Percentiles rank a stretch among this genome's conserved stretches.
Conservation (phyloP, 53 echinoderm and acorn worm genomes). For the Hippasteria phrygiana region DNA sequence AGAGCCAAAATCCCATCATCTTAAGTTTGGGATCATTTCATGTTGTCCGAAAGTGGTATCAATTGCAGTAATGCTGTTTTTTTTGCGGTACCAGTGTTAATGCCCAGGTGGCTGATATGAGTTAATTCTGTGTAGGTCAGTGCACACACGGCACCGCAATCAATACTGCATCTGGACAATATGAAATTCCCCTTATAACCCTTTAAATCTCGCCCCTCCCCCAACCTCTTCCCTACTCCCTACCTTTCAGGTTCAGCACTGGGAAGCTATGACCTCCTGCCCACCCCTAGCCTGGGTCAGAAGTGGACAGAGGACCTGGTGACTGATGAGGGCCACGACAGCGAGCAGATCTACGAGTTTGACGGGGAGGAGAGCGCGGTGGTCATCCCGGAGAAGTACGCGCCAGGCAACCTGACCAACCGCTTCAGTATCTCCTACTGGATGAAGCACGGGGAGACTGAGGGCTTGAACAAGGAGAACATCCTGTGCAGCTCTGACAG, state of each 20-base stretch:
- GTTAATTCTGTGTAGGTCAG: too few relatives aligned
- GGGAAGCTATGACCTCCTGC: slow-evolving; percentile 86
- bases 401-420: slow-evolving; percentile 86
- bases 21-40: too few relatives aligned
- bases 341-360: slow-evolving; percentile 95
- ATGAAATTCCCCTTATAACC: background rate
- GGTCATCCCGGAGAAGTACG: slow-evolving; percentile 82
- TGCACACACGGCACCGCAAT: too few relatives aligned
- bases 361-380: slow-evolving; percentile 86
- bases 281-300: slow-evolving; percentile 83
- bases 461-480: slow-evolving; percentile 87
- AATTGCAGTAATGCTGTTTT: too few relatives aligned
- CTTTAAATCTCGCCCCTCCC: too few relatives aligned
- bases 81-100: too few relatives aligned
- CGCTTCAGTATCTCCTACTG: slow-evolving; percentile 90
- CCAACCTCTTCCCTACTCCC: too few relatives aligned
- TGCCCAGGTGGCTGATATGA: too few relatives aligned
- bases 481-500: slow-evolving; percentile 91
- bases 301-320: slow-evolving; percentile 89
- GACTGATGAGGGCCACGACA: slow-evolving; percentile 97
- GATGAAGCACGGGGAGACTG: slow-evolving; percentile 88
- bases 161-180: too few relatives aligned
- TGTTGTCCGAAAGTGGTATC: too few relatives aligned
- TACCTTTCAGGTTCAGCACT: slow-evolving; percentile 76
- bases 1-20: too few relatives aligned